A percentile compares a stretch with the other conserved stretches of the same genome.
Evolutionary conservation across 2,888 invertebrate genomes (phyloP).

Genomic region (Cataglyphis livida): DNA sequence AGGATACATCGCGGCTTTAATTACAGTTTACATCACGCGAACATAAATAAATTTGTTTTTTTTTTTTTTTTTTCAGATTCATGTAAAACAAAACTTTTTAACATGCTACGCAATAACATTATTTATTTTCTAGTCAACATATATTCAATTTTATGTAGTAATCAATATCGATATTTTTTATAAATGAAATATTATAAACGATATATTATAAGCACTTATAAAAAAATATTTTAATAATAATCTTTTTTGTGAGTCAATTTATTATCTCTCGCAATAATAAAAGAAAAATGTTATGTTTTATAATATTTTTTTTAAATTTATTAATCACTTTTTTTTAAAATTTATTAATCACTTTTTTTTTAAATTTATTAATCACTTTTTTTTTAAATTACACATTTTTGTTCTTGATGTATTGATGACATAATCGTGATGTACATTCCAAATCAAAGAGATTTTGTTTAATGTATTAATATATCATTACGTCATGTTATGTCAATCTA

Average conservation of each 20-base stretch:
- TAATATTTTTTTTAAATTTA: neutral
- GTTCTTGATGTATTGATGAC: neutral
- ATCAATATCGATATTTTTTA: neutral
- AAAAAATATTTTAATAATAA: neutral
- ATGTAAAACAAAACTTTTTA: neutral
- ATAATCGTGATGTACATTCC: neutral
- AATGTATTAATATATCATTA: too few species aligned
- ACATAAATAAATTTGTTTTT: neutral
- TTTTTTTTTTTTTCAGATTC: neutral
- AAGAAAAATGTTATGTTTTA: neutral
- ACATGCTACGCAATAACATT: neutral
- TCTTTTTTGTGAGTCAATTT: neutral
- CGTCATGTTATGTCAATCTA: too few species aligned
- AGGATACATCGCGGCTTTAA: neutral
- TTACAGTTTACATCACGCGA: neutral
- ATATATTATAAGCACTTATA: neutral
- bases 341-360: too few species aligned
- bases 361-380: neutral
- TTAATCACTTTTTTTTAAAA: neutral
- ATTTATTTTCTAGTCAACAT: neutral
- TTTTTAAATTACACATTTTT: neutral
- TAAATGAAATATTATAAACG: neutral
- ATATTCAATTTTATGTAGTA: neutral
- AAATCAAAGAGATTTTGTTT: neutral
- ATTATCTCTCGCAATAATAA: neutral